Percentiles rank a stretch among this genome's conserved stretches.
phyloP scores from a whole-genome alignment of 2,888 invertebrate species.

The Caenorhabditis wallacei region DNA sequence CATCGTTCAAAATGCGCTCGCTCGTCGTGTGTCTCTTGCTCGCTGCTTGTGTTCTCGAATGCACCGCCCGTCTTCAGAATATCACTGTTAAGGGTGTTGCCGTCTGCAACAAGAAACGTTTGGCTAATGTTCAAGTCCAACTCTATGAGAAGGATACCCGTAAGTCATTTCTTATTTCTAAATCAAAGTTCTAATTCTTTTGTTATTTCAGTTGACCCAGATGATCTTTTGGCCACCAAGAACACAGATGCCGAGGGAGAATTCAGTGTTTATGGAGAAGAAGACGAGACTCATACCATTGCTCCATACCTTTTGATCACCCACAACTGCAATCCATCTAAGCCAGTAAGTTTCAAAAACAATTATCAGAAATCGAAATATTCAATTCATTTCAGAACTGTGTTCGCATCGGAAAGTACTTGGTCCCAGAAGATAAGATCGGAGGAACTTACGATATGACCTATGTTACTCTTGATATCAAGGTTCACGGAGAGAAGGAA shows the following conservation, averaged over 20 bases:
- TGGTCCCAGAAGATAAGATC: conserved; percentile 72
- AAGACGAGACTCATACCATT: conserved; percentile 74
- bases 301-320: conserved; percentile 73
- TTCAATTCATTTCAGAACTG: conserved; percentile 66
- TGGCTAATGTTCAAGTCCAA: conserved; percentile 72
- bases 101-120: conserved; percentile 75
- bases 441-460: conserved; percentile 75
- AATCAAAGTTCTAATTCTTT: not conserved
- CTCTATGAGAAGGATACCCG: conserved; percentile 76
- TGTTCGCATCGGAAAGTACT: conserved; percentile 68
- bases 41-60: conserved; percentile 58
- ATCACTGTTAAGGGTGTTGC: conserved; percentile 75
- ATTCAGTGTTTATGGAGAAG: conserved; percentile 72
- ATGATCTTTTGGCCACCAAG: conserved; percentile 71
- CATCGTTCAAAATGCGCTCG: conserved; percentile 51
- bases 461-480: conserved; percentile 75
- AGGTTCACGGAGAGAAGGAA: conserved; percentile 77
- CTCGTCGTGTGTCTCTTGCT: conserved; percentile 50
- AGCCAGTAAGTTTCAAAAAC: conserved; percentile 72
- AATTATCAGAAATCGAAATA: no score
- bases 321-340: conserved; percentile 72
- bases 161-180: no score
- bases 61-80: conserved; percentile 68
- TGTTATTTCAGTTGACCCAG: conserved; percentile 74
- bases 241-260: conserved; percentile 73